phyloP scores from a whole-genome alignment of 2,797 vertebrate species.

The Eurystomus glaucurus region DNA sequence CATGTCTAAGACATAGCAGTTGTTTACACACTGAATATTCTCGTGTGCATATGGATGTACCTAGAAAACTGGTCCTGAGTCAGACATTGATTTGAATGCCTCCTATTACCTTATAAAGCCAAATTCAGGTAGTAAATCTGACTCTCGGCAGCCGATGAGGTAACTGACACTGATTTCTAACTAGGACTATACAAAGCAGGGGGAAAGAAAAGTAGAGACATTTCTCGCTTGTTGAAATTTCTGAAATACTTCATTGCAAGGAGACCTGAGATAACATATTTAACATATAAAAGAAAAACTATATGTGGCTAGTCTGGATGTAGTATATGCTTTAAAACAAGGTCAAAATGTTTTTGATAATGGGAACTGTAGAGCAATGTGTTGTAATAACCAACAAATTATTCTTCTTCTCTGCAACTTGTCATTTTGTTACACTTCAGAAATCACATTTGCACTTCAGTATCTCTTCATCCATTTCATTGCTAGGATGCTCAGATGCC shows the following conservation, averaged over 20 bases:
- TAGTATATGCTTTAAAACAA: neutral
- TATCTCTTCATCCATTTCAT: conserved; percentile 14
- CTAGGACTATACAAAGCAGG: neutral
- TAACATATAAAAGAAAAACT: neutral
- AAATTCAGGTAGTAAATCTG: neutral
- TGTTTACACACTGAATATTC: neutral
- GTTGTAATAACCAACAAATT: neutral
- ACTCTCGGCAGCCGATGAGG: neutral
- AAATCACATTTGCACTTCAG: neutral
- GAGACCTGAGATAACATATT: neutral
- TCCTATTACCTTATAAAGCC: neutral
- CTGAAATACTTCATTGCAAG: neutral
- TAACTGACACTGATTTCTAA: neutral
- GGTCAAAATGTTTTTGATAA: neutral
- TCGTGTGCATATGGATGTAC: neutral
- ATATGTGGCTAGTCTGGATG: neutral
- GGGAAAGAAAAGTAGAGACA: neutral
- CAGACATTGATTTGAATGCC: neutral
- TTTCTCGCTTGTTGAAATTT: neutral
- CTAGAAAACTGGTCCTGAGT: neutral
- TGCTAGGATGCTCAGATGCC: neutral
- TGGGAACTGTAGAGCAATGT: neutral
- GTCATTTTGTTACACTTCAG: conserved; percentile 1
- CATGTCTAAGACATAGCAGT: neutral
- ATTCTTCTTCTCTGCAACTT: conserved; percentile 32